phyloP scores from a whole-genome alignment of 2,113 vertebrate genomes.

The Aldabrachelys gigantea region DNA sequence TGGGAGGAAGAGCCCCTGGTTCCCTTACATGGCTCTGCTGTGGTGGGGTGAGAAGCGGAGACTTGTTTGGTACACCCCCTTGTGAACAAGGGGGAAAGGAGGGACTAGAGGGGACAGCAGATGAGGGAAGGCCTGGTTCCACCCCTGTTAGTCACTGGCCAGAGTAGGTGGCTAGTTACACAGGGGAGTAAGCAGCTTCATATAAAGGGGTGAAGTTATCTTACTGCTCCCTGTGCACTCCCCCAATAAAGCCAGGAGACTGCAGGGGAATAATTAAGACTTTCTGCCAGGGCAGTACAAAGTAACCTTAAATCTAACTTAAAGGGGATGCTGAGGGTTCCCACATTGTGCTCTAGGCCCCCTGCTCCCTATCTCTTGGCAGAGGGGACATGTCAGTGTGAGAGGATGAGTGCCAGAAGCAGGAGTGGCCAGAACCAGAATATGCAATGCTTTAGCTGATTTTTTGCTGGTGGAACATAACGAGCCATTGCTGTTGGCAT shows the following conservation, averaged over 20 bases:
- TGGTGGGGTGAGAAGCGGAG: background rate
- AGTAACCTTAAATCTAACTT: background rate
- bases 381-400: background rate
- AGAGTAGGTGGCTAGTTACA: background rate
- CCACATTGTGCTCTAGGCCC: background rate
- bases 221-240: background rate
- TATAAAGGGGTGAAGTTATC: background rate
- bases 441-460: fast-evolving
- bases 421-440: background rate
- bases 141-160: background rate
- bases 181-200: background rate
- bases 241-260: background rate
- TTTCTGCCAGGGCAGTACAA: background rate
- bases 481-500: background rate
- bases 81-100: background rate
- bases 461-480: background rate
- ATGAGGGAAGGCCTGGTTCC: background rate
- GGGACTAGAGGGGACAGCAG: background rate
- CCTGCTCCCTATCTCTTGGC: background rate
- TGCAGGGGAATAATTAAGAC: background rate
- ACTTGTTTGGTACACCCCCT: background rate
- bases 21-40: background rate
- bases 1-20: background rate
- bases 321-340: background rate
- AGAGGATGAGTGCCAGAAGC: background rate